Evolutionary conservation across 2,888 invertebrate genomes (phyloP).

Genomic region (Yponomeuta evonymella): DNA sequence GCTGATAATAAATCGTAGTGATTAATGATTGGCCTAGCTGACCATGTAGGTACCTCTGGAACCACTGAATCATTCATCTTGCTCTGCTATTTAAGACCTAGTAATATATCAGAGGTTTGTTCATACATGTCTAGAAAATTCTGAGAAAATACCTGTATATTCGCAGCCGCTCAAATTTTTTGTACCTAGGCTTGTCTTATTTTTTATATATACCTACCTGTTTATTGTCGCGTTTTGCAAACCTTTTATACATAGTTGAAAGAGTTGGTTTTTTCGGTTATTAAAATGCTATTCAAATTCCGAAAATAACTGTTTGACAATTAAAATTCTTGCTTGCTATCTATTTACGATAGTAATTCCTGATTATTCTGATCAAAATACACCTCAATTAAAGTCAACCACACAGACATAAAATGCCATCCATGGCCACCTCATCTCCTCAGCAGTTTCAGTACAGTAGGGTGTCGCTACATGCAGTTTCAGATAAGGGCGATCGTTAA

Average conservation of each 20-base stretch:
- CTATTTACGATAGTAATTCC: no score
- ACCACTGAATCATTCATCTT: not conserved
- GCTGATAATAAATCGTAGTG: not conserved
- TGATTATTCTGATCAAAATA: no score
- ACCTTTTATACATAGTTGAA: not conserved
- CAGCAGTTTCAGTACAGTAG: not conserved
- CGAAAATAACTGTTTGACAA: no score
- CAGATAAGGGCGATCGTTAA: not conserved
- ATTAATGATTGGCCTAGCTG: not conserved
- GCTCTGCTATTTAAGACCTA: not conserved
- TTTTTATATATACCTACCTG: not conserved
- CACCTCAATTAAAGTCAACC: not conserved
- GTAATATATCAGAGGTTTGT: no score
- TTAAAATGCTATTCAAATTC: no score
- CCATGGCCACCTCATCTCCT: not conserved
- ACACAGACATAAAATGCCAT: not conserved
- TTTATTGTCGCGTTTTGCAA: not conserved
- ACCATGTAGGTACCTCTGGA: not conserved
- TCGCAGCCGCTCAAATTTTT: no score
- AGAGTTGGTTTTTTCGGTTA: no score
- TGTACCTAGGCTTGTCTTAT: no score
- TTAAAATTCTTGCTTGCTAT: no score
- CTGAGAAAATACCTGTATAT: no score
- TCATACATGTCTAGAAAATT: no score
- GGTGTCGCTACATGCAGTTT: not conserved